Evolutionary conservation across 2,797 vertebrate genomes (phyloP), one percentile per base, ranked within the genome.

Genomic region (Orestias chungarensis): DNA sequence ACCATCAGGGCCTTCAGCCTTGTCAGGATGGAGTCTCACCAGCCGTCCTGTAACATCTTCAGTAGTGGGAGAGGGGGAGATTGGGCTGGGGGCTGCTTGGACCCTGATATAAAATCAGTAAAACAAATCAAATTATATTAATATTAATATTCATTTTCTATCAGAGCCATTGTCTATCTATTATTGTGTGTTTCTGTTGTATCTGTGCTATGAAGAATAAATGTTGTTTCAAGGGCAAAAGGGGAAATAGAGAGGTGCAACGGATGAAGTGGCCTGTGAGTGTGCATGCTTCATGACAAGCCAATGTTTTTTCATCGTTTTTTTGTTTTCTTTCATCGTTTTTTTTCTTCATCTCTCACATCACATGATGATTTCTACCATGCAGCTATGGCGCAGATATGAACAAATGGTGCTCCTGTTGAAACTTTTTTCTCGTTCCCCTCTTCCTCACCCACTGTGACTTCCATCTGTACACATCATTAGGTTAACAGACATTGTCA

Each of bases 391-490:
- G 47, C 33, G 44, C 0, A 1, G 18, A n/a, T 29, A 20, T 33
- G 40, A 38, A 62, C 49, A 65, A 73, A 65, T 23, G 47, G 23
- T 65, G 50, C 20, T 10, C 57, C 40, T 64, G 38, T 52, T 68
- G 11, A 66, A 33, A 65, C 49, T 23, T 76, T 23, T 76, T 27
- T n/a, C 20, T 71, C 8, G 8, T 25, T 49, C 14, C n/a, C 33
- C 33, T 64, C 44, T 40, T 71, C 49, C 65, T 25, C 1, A 49
- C 50, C 57, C 6, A 18, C 70, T 73, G 73, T 70, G 66, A 44
- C 67, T 62, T 57, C 74, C 25, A 74, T 76, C 71, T 68, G 65
- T 49, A 61, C 66, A 71, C 55, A 64, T 64, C 67, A 52, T 71
- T 43, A 66, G 46, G 17, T 47, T 65, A 65, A 35, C 43, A 71